phyloP scores from a whole-genome alignment of 2,888 invertebrate species.

The Ichneumoninae sp. region DNA sequence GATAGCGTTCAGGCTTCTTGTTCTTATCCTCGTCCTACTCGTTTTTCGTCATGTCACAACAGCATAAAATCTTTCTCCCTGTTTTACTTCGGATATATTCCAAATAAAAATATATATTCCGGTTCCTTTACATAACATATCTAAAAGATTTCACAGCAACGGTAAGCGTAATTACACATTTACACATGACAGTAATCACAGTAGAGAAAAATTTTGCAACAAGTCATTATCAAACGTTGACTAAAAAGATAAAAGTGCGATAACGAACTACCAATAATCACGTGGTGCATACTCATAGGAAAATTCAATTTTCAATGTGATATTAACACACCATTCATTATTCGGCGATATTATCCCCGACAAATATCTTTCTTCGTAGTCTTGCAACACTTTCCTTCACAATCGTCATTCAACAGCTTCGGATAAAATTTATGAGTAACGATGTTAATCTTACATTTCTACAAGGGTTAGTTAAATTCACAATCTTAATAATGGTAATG shows the following conservation, averaged over 20 bases:
- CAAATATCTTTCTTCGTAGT: not conserved
- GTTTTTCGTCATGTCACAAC: not conserved
- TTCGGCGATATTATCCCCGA: not conserved
- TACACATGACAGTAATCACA: not conserved
- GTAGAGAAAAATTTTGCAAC: not conserved
- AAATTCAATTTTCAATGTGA: slow-evolving; percentile 6
- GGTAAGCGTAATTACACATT: not conserved
- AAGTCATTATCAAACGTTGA: not conserved
- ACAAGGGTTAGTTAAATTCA: not conserved
- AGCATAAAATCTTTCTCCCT: not conserved
- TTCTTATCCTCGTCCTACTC: slow-evolving; percentile 3
- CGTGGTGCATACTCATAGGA: not conserved
- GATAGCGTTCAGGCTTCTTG: not conserved
- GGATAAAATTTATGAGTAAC: not conserved
- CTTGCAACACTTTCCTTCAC: not conserved
- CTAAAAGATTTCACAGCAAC: not conserved
- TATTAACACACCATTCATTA: not conserved
- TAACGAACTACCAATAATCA: slow-evolving; percentile 6
- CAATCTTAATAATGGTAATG: slow-evolving; percentile 5
- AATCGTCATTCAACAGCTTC: not conserved
- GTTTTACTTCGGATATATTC: not conserved
- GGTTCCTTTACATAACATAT: not conserved
- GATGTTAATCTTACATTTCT: not conserved
- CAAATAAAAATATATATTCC: not conserved
- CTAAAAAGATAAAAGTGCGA: not conserved